Evolutionary conservation across 2,888 invertebrate genomes (phyloP), one percentile per base, ranked within the genome.

Genomic region (Melitaea athalia): DNA sequence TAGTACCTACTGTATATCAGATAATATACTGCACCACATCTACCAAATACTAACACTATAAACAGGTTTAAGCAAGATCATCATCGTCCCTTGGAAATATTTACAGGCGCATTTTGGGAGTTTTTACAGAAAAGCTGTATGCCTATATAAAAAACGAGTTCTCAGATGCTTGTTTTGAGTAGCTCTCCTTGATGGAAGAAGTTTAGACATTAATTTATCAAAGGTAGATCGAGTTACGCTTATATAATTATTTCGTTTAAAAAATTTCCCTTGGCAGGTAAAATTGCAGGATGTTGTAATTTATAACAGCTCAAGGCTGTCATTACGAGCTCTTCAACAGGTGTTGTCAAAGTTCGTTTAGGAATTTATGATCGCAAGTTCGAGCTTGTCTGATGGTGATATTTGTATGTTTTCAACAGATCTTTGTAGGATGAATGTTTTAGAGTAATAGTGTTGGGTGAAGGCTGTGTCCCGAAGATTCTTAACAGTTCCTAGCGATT

Each of bases 241-340:
- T 63, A 69, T 60, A 52, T 67, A 33, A 60, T 70, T 70, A 68
- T 33, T 57, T 67, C 64, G 59, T 50, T 57, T 59, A 65, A 55
- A 64, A 62, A 59, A 52, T 65, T 64, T 68, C 45, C 65, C 65
- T 63, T 71, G 65, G 47, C 63, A 60, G 49, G 68, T 71, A 68
- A 71, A 70, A 71, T 65, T 68, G 59, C 68, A 68, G 70, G 65
- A 68, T 66, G 72, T 63, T n/a, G 63, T 68, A 70, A 70, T 68
- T 66, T 72, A 65, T 61, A 68, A 64, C 63, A 68, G 50, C 67
- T 67, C 31, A 65, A 62, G 67, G 64, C 67, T 65, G 63, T 65
- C 63, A 72, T 72, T 72, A 72, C 53, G n/a, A 67, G 31, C 49
- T 63, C 55, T 53, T 24, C 14, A 5, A n/a, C 72, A 57, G 38